A percentile compares a stretch with the other conserved stretches of the same genome.
These are phyloP conservation scores for Acridotheres tristis DNA, from an alignment of 2,797 vertebrate species.

Conservation along the genomic window DNA sequence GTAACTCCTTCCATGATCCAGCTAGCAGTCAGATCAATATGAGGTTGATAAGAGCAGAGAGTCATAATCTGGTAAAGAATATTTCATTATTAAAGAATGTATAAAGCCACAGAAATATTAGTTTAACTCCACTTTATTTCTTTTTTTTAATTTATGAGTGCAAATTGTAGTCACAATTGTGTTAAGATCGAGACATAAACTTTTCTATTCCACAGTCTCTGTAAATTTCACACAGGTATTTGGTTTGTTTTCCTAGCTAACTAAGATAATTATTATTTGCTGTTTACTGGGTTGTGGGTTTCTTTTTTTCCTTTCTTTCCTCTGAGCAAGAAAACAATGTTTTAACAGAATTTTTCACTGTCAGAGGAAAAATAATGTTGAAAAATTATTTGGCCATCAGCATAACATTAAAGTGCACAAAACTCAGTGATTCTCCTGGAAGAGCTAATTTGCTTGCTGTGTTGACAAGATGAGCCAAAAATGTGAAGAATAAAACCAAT, in stretches of 20 bases:
- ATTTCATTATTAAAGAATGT: conserved; percentile 12
- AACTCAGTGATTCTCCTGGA: background rate
- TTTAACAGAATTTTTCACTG: background rate
- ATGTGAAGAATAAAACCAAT: background rate
- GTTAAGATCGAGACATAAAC: background rate
- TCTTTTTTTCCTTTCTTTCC: background rate
- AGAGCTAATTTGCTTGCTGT: conserved; percentile 19
- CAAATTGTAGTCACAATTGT: background rate
- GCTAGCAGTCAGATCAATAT: conserved; percentile 34
- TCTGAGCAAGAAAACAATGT: background rate
- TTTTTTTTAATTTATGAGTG: background rate
- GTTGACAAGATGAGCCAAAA: conserved; percentile 10
- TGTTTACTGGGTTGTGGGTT: background rate
- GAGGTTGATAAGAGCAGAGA: background rate
- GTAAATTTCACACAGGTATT: background rate
- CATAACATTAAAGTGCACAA: background rate
- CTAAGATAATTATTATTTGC: background rate
- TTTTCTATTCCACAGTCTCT: background rate
- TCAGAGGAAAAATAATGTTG: background rate
- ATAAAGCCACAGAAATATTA: conserved; percentile 19
- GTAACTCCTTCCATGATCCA: conserved; percentile 23
- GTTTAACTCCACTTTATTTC: background rate
- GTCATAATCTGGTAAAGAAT: background rate
- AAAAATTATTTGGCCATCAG: conserved; percentile 8
- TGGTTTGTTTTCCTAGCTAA: background rate